Evolutionary conservation across 2,888 invertebrate species (phyloP), one percentile per base, ranked within the genome.

Genomic region (Lamproptera curius): DNA sequence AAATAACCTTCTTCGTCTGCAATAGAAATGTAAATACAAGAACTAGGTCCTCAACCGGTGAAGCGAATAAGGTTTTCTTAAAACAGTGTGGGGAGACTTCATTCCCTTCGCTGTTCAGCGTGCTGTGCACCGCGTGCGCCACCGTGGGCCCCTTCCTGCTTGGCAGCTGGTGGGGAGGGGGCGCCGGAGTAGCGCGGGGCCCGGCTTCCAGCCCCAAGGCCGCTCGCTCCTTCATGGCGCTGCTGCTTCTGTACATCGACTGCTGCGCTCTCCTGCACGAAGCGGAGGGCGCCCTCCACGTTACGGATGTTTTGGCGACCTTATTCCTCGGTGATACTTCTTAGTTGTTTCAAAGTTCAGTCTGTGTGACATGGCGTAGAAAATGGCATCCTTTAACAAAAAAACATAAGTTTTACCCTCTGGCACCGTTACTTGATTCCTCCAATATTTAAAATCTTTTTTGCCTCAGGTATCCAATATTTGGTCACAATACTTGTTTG

Each of bases 201-300:
- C 26, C 48, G 20, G 41, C 23, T 38, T 14, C 45, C 43, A 42
- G 16, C 52, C 42, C 40, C 23, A n/a, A n/a, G n/a, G 41, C 42
- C 16, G 42, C 46, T 37, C 39, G 28, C 38, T 23, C 33, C 23
- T 51, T 69, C 43, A 67, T 70, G n/a, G 76, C 76, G 9, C 59
- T 82, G 39, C 44, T 57, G 50, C 58, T 82, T 57, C 54, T 81
- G 45, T 82, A 78, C 53, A 67, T 63, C 14, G 77, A 80, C 53
- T 79, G 79, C 56, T 77, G 81, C 54, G 63, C 64, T 52, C 59
- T 71, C 33, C 57, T 79, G 45, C 45, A 61, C 4, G 71, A 70
- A 37, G 74, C 70, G 2, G 79, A 73, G 50, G 79, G 80, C 16
- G 61, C 65, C 26, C 46, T 79, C 45, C 61, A 67, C 34, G 59